phyloP scores from a whole-genome alignment of 2,888 invertebrate genomes.

The Diploptera punctata region DNA sequence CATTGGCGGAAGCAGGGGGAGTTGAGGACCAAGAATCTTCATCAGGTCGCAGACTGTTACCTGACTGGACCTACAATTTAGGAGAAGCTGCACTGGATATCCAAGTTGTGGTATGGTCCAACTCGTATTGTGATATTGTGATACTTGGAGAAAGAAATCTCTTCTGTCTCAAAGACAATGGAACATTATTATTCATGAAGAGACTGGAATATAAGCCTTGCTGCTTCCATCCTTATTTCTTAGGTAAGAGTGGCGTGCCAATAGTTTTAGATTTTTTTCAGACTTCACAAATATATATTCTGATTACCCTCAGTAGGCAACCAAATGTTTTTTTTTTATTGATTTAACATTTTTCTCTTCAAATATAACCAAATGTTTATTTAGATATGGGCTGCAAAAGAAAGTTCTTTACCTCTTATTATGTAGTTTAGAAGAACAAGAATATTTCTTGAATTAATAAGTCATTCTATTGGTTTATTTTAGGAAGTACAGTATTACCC shows the following conservation, averaged over 20 bases:
- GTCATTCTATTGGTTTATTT: no score
- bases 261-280: no score
- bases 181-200: slow-evolving; percentile 81
- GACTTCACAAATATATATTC: no score
- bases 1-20: slow-evolving; percentile 74
- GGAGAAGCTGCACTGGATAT: slow-evolving; percentile 77
- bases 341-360: no score
- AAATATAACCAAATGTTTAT: no score
- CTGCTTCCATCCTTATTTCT: slow-evolving; percentile 74
- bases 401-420: no score
- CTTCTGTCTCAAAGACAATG: slow-evolving; percentile 80
- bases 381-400: no score
- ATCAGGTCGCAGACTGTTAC: slow-evolving; percentile 65
- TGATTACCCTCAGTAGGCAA: no score
- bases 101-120: slow-evolving; percentile 63
- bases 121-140: slow-evolving; percentile 73
- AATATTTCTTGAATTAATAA: no score
- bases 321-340: no score
- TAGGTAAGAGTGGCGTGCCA: slow-evolving; percentile 62
- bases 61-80: slow-evolving; percentile 84
- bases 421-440: no score
- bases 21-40: slow-evolving; percentile 60
- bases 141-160: slow-evolving; percentile 86
- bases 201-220: slow-evolving; percentile 84
- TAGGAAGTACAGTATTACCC: no score